Evolutionary conservation across 2,113 vertebrate genomes (phyloP).

Genomic region (Monopterus albus): DNA sequence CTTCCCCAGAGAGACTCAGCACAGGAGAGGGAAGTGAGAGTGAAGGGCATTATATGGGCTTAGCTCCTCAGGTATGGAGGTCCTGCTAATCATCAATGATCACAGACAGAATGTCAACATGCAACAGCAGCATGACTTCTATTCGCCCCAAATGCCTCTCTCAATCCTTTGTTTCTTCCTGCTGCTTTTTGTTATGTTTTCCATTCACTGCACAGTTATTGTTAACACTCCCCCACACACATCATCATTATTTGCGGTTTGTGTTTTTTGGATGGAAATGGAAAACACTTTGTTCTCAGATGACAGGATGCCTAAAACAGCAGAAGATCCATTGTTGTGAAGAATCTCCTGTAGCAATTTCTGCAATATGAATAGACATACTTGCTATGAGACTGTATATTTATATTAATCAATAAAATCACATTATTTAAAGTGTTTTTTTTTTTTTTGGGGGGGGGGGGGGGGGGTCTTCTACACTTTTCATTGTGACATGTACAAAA

Average conservation of each 20-base stretch:
- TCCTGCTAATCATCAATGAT: conserved; percentile 64
- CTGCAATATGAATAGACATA: not conserved
- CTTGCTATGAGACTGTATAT: not conserved
- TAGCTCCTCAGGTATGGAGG: conserved; percentile 41
- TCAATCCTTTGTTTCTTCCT: conserved; percentile 12
- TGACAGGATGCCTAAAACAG: conserved; percentile 15
- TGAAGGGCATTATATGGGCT: conserved; percentile 57
- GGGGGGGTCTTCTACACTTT: no score
- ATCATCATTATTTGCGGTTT: conserved; percentile 28
- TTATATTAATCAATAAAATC: no score
- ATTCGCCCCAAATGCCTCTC: conserved; percentile 26
- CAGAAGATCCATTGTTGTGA: not conserved
- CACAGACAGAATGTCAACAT: conserved; percentile 49
- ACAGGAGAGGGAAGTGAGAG: conserved; percentile 40
- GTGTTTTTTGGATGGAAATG: conserved; percentile 19
- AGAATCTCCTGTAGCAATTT: not conserved
- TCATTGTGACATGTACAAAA: no score
- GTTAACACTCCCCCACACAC: conserved; percentile 34
- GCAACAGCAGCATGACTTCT: conserved; percentile 27
- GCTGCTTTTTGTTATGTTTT: conserved; percentile 33
- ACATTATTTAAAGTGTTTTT: no score
- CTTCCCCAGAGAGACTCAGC: conserved; percentile 46
- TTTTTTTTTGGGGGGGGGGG: no score
- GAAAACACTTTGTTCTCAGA: conserved; percentile 33
- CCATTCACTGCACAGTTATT: conserved; percentile 20